phyloP scores from a whole-genome alignment of 2,797 vertebrate species.

The Neosalanx taihuensis region DNA sequence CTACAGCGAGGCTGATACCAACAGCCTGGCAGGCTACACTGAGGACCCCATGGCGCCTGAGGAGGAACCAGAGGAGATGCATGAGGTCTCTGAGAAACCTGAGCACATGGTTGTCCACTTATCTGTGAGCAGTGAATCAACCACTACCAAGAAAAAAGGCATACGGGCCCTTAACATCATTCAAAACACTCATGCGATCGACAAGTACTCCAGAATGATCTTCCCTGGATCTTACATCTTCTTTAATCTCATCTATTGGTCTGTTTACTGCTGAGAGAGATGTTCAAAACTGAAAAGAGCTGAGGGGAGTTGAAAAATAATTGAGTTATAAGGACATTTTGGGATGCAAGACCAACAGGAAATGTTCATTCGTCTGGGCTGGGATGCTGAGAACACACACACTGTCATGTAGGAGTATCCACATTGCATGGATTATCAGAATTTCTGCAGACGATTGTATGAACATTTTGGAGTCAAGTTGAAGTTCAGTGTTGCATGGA shows the following conservation, averaged over 20 bases:
- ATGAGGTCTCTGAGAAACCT: constrained; percentile 79
- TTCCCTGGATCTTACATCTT: constrained; percentile 96
- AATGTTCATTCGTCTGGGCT: too few species aligned
- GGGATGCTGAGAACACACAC: too few species aligned
- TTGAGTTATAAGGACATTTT: background rate
- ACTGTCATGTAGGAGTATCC: background rate
- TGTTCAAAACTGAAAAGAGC: background rate
- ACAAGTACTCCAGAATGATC: constrained; percentile 93
- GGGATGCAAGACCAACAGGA: background rate
- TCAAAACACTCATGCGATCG: constrained; percentile 91
- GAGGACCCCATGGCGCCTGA: constrained; percentile 80
- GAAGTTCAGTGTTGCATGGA: background rate
- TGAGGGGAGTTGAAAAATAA: too few species aligned
- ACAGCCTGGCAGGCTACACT: constrained; percentile 89
- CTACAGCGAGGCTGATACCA: constrained; percentile 89
- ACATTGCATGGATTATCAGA: background rate
- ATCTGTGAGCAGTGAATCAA: constrained; percentile 82
- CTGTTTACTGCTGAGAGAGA: constrained; percentile 83
- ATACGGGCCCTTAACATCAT: constrained; percentile 81
- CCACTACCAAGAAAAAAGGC: constrained; percentile 81
- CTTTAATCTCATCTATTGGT: constrained; percentile 98
- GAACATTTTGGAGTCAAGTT: background rate
- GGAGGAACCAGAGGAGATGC: constrained; percentile 78
- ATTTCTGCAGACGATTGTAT: background rate
- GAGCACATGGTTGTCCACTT: constrained; percentile 89